These are phyloP conservation scores for Calameuta filiformis DNA, from an alignment of 2,888 invertebrate genomes.

Conservation along the genomic window DNA sequence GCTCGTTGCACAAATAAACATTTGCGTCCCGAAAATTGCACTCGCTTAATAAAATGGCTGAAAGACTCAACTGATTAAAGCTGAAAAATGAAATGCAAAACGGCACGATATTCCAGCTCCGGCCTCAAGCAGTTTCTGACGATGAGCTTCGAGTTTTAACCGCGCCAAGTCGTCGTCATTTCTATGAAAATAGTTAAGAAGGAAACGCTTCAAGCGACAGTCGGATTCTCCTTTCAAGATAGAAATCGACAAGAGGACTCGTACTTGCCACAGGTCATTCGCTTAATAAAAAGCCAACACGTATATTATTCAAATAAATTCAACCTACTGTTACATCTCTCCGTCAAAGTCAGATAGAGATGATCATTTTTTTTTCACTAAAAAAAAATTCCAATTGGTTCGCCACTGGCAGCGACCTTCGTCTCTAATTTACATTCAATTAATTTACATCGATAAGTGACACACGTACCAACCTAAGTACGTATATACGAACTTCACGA, in stretches of 20 bases:
- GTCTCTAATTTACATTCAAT: not conserved
- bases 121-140: not conserved
- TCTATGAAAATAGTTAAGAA: not conserved
- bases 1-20: not conserved
- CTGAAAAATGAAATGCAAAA: not conserved
- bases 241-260: not conserved
- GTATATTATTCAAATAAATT: not conserved
- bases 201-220: not conserved
- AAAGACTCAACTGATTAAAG: not conserved
- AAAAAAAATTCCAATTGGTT: not conserved
- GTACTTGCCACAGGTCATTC: not conserved
- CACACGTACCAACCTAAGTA: not conserved
- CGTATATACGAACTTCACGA: not conserved
- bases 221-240: not conserved
- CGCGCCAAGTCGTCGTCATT: not conserved
- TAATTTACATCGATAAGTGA: not conserved
- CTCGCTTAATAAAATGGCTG: not conserved
- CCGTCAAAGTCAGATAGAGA: not conserved
- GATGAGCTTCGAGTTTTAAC: not conserved
- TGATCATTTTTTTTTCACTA: no score
- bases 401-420: not conserved
- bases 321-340: not conserved
- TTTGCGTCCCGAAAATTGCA: not conserved
- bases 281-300: not conserved
- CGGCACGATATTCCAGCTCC: not conserved